Evolutionary conservation across 2,113 vertebrate species (phyloP).

Genomic region (Cichladusa arquata): DNA sequence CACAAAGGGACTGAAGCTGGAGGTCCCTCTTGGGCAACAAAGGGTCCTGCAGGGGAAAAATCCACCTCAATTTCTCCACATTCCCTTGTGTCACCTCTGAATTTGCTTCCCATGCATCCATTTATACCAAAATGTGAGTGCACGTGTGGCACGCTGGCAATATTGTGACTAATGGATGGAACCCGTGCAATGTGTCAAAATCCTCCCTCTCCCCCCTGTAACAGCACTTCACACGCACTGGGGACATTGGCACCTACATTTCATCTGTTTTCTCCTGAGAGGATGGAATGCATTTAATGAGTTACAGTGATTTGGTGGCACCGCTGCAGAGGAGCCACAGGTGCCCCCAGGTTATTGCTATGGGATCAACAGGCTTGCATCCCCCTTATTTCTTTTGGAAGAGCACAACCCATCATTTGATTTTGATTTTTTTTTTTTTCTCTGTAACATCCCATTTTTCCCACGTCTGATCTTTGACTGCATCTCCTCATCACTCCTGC

Average conservation of each 20-base stretch:
- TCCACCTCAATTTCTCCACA: not conserved
- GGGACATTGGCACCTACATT: not conserved
- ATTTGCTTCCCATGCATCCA: not conserved
- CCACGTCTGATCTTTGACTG: not conserved
- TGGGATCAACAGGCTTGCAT: fast-evolving
- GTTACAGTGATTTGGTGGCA: not conserved
- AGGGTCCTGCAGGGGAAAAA: not conserved
- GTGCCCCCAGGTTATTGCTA: not conserved
- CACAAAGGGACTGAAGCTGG: not conserved
- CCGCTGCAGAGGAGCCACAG: not conserved
- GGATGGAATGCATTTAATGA: not conserved
- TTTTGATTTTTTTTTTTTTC: not conserved
- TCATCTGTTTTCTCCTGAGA: not conserved
- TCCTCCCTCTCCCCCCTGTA: not conserved
- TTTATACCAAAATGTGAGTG: fast-evolving
- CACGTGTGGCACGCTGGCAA: not conserved
- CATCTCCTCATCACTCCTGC: not conserved
- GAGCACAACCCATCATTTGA: fast-evolving
- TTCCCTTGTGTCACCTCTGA: fast-evolving
- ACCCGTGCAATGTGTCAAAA: not conserved
- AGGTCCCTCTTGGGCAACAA: not conserved
- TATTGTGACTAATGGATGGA: not conserved
- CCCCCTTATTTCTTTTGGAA: not conserved
- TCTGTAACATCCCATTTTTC: not conserved
- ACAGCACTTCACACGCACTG: not conserved